phyloP scores from a whole-genome alignment of 1,140 invertebrate genomes.

The Lordiphosa clarofinis region DNA sequence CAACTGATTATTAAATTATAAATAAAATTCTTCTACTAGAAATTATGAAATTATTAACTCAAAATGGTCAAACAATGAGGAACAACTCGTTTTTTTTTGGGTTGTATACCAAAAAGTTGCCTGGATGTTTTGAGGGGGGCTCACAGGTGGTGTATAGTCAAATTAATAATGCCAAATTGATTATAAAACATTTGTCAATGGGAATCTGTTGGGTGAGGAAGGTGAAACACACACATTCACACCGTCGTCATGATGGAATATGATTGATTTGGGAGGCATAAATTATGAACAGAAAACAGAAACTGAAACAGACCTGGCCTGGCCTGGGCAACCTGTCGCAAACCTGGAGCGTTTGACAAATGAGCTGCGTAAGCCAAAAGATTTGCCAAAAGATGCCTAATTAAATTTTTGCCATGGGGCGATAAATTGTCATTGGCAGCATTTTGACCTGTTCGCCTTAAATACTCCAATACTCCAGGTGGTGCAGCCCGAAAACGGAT shows the following conservation, averaged over 20 bases:
- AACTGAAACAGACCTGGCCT: background rate
- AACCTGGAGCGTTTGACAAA: conserved; percentile 50
- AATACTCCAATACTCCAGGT: too few species aligned
- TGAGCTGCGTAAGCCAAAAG: conserved; percentile 49
- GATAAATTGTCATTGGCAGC: too few species aligned
- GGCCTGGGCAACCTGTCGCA: conserved; percentile 42
- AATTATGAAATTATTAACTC: too few species aligned
- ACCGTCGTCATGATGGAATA: conserved; percentile 57
- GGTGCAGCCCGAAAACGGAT: background rate
- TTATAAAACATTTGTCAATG: conserved; percentile 70
- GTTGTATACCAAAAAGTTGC: background rate
- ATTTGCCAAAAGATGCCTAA: conserved; percentile 51
- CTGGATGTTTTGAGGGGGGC: too few species aligned
- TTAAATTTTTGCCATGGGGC: conserved; percentile 47
- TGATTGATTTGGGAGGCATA: conserved; percentile 61
- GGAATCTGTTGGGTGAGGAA: conserved; percentile 36
- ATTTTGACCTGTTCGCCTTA: too few species aligned
- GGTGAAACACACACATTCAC: background rate
- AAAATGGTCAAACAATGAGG: too few species aligned
- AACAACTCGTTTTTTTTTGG: too few species aligned
- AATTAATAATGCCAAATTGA: conserved; percentile 72
- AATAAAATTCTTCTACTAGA: too few species aligned
- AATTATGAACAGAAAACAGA: conserved; percentile 46
- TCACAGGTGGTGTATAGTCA: too few species aligned
- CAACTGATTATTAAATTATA: too few species aligned